phyloP scores from a whole-genome alignment of 2,888 invertebrate genomes.

The Agriotes lineatus region DNA sequence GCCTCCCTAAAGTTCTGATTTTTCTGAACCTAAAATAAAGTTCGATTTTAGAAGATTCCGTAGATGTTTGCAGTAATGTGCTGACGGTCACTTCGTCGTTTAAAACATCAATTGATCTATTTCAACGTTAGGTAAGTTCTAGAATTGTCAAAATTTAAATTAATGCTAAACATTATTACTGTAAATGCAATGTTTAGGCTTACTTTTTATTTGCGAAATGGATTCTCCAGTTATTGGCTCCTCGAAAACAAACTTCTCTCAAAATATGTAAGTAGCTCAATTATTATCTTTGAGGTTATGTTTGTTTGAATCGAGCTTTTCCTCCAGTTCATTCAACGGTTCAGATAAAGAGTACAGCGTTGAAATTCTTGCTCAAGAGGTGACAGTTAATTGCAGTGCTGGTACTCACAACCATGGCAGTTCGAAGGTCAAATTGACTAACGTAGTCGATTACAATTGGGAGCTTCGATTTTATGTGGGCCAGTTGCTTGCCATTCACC shows the following conservation, averaged over 20 bases:
- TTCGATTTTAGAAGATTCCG: too few relatives aligned
- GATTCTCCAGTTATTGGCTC: conserved; percentile 51
- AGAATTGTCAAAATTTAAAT: not conserved
- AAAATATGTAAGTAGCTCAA: conserved; percentile 56
- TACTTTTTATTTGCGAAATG: conserved; percentile 46
- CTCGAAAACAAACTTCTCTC: conserved; percentile 53
- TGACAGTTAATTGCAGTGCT: conserved; percentile 77
- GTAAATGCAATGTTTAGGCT: conserved; percentile 15
- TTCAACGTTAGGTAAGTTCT: too few relatives aligned
- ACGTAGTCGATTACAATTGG: conserved; percentile 94
- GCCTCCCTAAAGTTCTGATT: too few relatives aligned
- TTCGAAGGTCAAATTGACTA: conserved; percentile 90
- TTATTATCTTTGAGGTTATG: conserved; percentile 41
- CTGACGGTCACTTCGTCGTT: not conserved
- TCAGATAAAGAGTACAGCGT: conserved; percentile 61
- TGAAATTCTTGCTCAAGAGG: conserved; percentile 69
- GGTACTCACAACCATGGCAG: conserved; percentile 85
- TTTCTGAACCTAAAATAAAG: too few relatives aligned
- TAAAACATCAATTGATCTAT: not conserved
- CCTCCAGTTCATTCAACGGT: conserved; percentile 60
- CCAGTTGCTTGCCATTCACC: conserved; percentile 89
- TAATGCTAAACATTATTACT: not conserved
- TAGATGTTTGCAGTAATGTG: too few relatives aligned
- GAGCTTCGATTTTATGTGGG: conserved; percentile 90
- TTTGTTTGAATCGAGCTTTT: not conserved